Evolutionary conservation across 2,888 invertebrate genomes (phyloP).

Genomic region (Monochamus alternatus): DNA sequence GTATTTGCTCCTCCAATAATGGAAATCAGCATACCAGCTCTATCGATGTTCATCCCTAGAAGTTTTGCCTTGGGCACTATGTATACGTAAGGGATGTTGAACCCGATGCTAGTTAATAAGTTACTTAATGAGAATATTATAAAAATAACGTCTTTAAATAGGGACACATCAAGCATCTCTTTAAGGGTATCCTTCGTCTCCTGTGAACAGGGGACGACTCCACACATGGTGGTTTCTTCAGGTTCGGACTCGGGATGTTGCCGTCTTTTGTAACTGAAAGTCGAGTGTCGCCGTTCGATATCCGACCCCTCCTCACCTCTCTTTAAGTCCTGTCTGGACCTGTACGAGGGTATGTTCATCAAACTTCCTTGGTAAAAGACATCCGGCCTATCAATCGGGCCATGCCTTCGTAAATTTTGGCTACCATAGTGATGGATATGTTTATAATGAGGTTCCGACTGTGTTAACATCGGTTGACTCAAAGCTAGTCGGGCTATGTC

Average conservation of each 20-base stretch:
- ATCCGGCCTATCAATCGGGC: constrained; percentile 89
- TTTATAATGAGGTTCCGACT: constrained; percentile 54
- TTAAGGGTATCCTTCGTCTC: constrained; percentile 82
- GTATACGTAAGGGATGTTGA: constrained; percentile 94
- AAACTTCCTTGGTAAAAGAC: constrained; percentile 90
- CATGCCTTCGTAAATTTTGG: constrained; percentile 66
- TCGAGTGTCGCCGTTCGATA: constrained; percentile 58
- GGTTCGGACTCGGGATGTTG: constrained; percentile 44
- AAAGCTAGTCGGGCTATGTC: constrained; percentile 76
- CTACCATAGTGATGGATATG: constrained; percentile 72
- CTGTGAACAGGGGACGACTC: constrained; percentile 75
- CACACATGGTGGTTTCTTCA: constrained; percentile 68
- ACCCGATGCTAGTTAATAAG: constrained; percentile 95
- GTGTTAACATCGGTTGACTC: constrained; percentile 80
- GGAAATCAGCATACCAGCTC: constrained; percentile 82
- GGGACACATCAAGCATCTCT: constrained; percentile 86
- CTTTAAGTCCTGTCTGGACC: constrained; percentile 62
- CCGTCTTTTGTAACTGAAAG: constrained; percentile 50
- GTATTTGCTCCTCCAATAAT: constrained; percentile 92
- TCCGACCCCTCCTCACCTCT: constrained; percentile 59
- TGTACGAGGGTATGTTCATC: constrained; percentile 67
- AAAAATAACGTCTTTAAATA: constrained; percentile 90
- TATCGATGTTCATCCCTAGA: constrained; percentile 73
- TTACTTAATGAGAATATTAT: constrained; percentile 94
- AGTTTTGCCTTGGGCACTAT: constrained; percentile 82